Conservation (phyloP, 2,113 vertebrate genomes). For the Odobenus rosmarus region DNA sequence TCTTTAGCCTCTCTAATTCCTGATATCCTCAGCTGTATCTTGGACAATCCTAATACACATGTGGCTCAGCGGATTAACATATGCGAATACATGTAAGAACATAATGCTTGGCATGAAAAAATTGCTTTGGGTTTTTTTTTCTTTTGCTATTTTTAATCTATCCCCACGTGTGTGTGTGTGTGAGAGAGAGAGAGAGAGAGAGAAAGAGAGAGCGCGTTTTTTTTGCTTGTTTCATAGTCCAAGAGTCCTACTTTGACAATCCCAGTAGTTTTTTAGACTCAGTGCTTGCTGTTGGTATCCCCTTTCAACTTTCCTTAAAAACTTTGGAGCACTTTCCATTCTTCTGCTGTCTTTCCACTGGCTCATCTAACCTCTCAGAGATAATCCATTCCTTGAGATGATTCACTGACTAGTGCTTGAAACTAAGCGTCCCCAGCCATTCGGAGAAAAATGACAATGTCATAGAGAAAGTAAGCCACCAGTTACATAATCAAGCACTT, state of each 20-base stretch:
- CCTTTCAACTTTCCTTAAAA: not conserved
- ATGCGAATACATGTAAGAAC: not conserved
- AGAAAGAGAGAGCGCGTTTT: no score
- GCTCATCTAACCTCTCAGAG: not conserved
- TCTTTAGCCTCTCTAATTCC: not conserved
- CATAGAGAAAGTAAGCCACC: not conserved
- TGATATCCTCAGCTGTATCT: not conserved
- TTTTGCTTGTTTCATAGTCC: not conserved
- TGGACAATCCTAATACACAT: not conserved
- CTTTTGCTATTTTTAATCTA: not conserved
- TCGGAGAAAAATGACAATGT: not conserved
- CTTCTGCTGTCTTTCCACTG: not conserved
- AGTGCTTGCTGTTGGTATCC: not conserved
- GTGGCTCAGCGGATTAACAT: not conserved
- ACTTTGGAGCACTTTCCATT: not conserved
- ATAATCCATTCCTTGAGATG: not conserved
- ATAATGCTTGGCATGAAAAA: not conserved
- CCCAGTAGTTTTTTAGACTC: not conserved
- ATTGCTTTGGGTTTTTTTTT: not conserved
- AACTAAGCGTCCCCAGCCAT: not conserved
- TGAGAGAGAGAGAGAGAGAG: no score
- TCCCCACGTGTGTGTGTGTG: not conserved
- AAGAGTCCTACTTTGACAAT: not conserved
- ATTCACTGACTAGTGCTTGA: not conserved
- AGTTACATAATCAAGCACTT: not conserved